Percentiles rank a stretch among this genome's conserved stretches.
Evolutionary conservation across 2,797 vertebrate species (phyloP).

Genomic region (Phoxinus dragarum): DNA sequence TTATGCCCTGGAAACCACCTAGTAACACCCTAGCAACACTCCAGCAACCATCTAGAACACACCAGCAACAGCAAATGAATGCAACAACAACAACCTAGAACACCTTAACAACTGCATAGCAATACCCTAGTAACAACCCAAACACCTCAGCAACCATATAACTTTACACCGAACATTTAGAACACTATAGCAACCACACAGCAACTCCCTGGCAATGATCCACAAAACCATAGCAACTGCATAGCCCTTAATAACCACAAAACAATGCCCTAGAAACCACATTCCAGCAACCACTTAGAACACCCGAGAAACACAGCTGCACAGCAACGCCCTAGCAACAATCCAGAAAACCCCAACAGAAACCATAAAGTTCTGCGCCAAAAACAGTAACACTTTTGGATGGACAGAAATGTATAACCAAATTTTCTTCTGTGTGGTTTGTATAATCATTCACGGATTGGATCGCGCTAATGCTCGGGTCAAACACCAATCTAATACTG

Average conservation of each 20-base stretch:
- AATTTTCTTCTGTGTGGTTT: neutral
- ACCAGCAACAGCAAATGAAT: neutral
- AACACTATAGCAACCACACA: neutral
- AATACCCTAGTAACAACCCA: neutral
- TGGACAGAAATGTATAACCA: neutral
- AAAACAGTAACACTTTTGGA: neutral
- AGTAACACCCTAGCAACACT: neutral
- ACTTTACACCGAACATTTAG: neutral
- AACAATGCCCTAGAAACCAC: no score
- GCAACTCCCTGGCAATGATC: neutral
- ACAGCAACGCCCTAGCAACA: no score
- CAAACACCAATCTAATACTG: neutral
- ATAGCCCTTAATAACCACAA: no score
- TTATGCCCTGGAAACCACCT: no score
- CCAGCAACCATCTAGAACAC: neutral
- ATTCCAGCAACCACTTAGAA: neutral
- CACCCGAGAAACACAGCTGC: no score
- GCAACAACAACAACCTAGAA: neutral
- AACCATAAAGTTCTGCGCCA: no score
- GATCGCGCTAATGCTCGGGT: neutral
- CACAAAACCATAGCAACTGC: neutral
- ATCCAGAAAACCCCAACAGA: no score
- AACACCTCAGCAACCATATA: neutral
- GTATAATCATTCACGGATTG: neutral
- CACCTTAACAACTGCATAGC: no score